These are phyloP conservation scores for Pseudomugil gertrudae DNA, from an alignment of 2,797 vertebrate species.

Conservation along the genomic window DNA sequence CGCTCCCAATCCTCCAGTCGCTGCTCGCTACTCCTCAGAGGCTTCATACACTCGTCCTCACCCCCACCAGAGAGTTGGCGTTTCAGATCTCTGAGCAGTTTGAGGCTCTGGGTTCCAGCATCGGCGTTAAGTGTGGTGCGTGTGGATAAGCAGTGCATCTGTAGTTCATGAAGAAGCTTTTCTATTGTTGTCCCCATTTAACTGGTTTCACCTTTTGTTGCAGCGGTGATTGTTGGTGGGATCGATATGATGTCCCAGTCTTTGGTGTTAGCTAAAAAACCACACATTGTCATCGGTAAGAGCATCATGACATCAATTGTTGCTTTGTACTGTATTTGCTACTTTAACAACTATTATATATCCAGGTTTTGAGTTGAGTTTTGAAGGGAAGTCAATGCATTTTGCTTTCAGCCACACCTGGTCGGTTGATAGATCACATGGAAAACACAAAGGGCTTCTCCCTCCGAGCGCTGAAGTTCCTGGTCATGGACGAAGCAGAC, in stretches of 20 bases:
- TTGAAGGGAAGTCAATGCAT: background rate
- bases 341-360: background rate
- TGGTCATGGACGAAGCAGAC: conserved; percentile 98
- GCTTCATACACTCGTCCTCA: conserved; percentile 93
- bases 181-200: conserved; percentile 5
- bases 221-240: conserved; percentile 95
- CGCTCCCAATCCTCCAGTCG: conserved; percentile 93
- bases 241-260: conserved; percentile 98
- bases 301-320: background rate
- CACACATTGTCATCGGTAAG: conserved; percentile 94
- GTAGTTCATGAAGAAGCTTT: background rate
- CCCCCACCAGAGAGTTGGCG: conserved; percentile 94
- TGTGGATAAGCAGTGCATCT: background rate
- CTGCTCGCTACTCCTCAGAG: conserved; percentile 90
- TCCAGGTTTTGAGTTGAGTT: background rate
- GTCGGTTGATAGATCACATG: conserved; percentile 93
- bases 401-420: conserved; percentile 89
- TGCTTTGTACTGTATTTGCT: background rate
- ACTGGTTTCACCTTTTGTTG: conserved; percentile 41
- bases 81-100: conserved; percentile 99
- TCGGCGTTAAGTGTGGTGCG: conserved; percentile 92
- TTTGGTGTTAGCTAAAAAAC: conserved; percentile 96
- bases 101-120: conserved; percentile 95
- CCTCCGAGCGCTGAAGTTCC: conserved; percentile 90
- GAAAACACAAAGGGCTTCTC: conserved; percentile 98